Conservation (phyloP, 2,113 vertebrate species). For the Barnardius zonarius region DNA sequence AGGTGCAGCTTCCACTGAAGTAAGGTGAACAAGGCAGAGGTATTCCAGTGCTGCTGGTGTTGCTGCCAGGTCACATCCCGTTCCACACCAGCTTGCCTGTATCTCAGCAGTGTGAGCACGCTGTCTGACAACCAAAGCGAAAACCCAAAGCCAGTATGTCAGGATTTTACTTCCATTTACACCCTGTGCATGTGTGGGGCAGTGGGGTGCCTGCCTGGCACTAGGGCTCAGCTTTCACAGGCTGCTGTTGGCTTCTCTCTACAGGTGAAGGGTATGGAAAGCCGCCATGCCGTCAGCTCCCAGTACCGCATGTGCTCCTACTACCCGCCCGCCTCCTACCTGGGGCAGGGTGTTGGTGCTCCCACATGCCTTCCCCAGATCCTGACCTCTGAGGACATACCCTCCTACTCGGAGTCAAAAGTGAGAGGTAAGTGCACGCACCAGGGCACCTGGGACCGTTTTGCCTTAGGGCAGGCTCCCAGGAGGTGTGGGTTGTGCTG, state of each 20-base stretch:
- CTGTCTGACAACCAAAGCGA: background rate
- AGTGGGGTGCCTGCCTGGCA: rapidly evolving
- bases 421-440: conserved; percentile 77
- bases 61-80: background rate
- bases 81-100: rapidly evolving
- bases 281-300: conserved; percentile 78
- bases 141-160: background rate
- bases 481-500: background rate
- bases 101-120: rapidly evolving
- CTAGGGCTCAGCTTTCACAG: background rate
- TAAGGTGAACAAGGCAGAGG: background rate
- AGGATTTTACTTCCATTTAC: background rate
- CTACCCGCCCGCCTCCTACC: conserved; percentile 84
- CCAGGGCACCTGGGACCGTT: rapidly evolving
- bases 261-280: conserved; percentile 84
- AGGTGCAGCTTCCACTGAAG: background rate
- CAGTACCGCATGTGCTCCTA: conserved; percentile 94
- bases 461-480: background rate
- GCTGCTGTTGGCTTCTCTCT: conserved; percentile 23
- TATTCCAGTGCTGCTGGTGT: background rate
- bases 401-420: conserved; percentile 78
- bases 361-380: conserved; percentile 77
- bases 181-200: rapidly evolving
- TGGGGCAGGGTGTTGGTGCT: conserved; percentile 81
- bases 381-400: conserved; percentile 81